Conservation (phyloP, 2,888 invertebrate genomes). For the Matsumyia berberina region DNA sequence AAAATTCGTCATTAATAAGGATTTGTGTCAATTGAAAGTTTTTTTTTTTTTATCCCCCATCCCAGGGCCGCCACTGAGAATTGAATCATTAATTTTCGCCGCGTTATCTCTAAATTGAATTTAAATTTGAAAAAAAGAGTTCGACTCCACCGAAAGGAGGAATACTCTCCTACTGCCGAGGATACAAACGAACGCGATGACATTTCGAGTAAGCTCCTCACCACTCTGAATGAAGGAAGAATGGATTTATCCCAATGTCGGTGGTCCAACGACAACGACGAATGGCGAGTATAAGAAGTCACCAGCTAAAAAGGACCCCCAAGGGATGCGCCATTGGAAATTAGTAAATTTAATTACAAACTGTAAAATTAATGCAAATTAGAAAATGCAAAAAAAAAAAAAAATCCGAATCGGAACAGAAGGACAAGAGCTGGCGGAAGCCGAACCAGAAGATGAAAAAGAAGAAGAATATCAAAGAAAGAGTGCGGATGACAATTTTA, state of each 20-base stretch:
- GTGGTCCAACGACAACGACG: not conserved
- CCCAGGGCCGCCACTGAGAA: not conserved
- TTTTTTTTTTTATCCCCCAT: conserved; percentile 26
- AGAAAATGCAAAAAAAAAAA: conserved; percentile 13
- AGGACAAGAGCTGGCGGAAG: not conserved
- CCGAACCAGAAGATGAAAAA: not conserved
- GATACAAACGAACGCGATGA: conserved; percentile 47
- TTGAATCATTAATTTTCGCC: conserved; percentile 67
- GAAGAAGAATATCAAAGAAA: conserved; percentile 44
- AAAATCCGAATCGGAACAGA: conserved; percentile 23
- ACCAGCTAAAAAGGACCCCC: conserved; percentile 17
- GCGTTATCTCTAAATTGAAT: conserved; percentile 72
- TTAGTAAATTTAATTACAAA: conserved; percentile 72
- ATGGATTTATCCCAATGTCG: conserved; percentile 9
- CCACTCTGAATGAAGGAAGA: too few species aligned
- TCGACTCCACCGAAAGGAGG: conserved; percentile 33
- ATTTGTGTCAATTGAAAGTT: conserved; percentile 72
- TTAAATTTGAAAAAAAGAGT: conserved; percentile 69
- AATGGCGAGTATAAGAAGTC: not conserved
- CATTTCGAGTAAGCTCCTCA: conserved; percentile 35
- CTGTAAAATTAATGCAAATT: conserved; percentile 67
- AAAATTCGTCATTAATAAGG: conserved; percentile 73
- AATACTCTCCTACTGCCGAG: conserved; percentile 44
- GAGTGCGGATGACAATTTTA: conserved; percentile 70
- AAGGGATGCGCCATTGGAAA: conserved; percentile 31